A percentile compares a stretch with the other conserved stretches of the same genome.
Evolutionary conservation across 2,888 invertebrate species (phyloP).

Genomic region (Phytoseiulus persimilis): DNA sequence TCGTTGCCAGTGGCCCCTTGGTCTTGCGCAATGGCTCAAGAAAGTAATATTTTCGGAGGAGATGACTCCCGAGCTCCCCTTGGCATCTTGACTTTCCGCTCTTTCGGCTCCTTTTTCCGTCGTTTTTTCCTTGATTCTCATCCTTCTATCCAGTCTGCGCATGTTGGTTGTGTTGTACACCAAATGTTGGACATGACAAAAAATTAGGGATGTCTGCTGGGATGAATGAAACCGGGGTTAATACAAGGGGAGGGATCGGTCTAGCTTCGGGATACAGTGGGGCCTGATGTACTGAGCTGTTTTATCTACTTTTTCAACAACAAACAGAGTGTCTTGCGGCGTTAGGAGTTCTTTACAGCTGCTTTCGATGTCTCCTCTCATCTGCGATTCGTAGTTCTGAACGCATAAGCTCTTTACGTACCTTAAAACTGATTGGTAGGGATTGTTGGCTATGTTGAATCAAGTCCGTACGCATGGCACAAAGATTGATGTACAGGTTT

Average conservation of each 20-base stretch:
- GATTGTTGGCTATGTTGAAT: no score
- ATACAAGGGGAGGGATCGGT: not conserved
- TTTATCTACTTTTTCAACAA: no score
- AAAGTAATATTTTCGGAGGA: not conserved
- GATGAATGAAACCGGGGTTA: not conserved
- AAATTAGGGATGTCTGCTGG: not conserved
- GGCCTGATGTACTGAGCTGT: no score
- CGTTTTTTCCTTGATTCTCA: not conserved
- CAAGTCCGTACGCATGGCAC: no score
- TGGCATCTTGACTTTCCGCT: not conserved
- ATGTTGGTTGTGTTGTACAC: not conserved
- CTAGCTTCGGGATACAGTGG: not conserved
- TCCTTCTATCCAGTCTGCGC: not conserved
- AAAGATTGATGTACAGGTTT: no score
- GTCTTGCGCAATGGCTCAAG: no score
- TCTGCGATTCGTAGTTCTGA: no score
- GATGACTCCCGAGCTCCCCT: not conserved
- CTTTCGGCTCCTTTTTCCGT: not conserved
- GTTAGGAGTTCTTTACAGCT: not conserved
- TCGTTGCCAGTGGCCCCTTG: no score
- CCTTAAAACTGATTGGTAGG: no score
- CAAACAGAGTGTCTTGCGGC: not conserved
- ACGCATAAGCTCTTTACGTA: no score
- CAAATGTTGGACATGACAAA: no score
- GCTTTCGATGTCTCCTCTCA: no score